These are phyloP conservation scores for Pectinophora gossypiella DNA, from an alignment of 1,140 invertebrate species.

Conservation along the genomic window DNA sequence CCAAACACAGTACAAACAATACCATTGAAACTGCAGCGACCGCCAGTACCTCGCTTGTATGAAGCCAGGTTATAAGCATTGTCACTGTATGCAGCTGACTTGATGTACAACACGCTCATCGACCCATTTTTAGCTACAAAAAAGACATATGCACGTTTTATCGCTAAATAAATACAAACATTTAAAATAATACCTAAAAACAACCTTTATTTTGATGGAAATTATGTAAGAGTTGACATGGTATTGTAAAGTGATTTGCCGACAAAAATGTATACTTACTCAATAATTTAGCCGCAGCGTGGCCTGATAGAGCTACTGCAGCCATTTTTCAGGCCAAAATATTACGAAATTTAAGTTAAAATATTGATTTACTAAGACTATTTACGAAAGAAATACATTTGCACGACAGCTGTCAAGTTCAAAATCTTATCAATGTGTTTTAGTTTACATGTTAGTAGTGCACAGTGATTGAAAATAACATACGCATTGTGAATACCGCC, in stretches of 20 bases:
- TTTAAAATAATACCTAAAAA: neutral
- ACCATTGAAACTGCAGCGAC: constrained; percentile 96
- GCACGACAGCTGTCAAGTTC: constrained; percentile 1
- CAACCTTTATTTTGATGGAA: constrained; percentile 4
- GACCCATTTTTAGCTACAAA: constrained; percentile 51
- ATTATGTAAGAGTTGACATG: constrained; percentile 43
- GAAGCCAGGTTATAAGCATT: constrained; percentile 52
- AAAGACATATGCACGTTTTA: constrained; percentile 10
- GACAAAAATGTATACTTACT: constrained; percentile 31
- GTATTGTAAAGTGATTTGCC: neutral
- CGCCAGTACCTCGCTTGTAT: constrained; percentile 91
- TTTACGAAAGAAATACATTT: too few species aligned
- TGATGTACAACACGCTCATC: constrained; percentile 60
- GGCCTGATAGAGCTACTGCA: constrained; percentile 50
- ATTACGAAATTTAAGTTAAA: neutral
- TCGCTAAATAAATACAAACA: neutral
- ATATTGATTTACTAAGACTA: neutral
- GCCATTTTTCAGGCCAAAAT: constrained; percentile 55
- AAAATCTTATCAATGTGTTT: too few species aligned
- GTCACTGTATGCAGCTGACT: constrained; percentile 55
- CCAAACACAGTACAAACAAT: constrained; percentile 98
- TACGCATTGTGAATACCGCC: too few species aligned
- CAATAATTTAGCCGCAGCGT: constrained; percentile 50
- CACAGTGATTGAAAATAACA: too few species aligned
- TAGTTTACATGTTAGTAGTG: too few species aligned